Percentiles rank a stretch among this genome's conserved stretches.
Conservation (phyloP, 2,888 invertebrate genomes). For the Mellilla xanthometata region DNA sequence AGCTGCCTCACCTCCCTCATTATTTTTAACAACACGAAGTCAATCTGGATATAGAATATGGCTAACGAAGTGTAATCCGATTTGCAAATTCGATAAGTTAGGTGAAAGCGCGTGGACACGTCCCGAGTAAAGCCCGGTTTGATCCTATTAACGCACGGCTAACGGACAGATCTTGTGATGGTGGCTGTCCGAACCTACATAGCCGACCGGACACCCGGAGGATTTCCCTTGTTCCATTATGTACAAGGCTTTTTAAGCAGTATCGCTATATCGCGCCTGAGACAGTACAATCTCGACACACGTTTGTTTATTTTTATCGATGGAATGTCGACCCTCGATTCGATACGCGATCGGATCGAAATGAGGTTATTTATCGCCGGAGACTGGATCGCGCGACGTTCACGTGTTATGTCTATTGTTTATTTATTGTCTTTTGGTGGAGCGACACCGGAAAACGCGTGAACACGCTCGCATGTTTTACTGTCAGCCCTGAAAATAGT, state of each 20-base stretch:
- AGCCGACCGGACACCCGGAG: slow-evolving; percentile 43
- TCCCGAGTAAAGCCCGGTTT: slow-evolving; percentile 77
- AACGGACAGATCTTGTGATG: slow-evolving; percentile 72
- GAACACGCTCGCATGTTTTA: slow-evolving; percentile 17
- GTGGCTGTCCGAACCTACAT: slow-evolving; percentile 58
- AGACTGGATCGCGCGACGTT: slow-evolving; percentile 35
- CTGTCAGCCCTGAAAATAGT: slow-evolving; percentile 8
- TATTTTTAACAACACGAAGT: slow-evolving; percentile 26
- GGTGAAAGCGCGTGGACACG: slow-evolving; percentile 77
- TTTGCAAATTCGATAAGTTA: slow-evolving; percentile 81
- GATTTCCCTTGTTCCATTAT: slow-evolving; percentile 44
- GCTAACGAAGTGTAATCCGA: slow-evolving; percentile 79
- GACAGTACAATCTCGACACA: slow-evolving; percentile 39
- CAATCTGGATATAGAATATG: slow-evolving; percentile 40
- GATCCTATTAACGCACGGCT: slow-evolving; percentile 80
- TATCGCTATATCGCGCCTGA: slow-evolving; percentile 26
- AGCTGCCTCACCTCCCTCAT: slow-evolving; percentile 16
- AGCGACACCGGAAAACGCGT: slow-evolving; percentile 17
- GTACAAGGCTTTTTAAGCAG: slow-evolving; percentile 41
- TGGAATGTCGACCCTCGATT: slow-evolving; percentile 38
- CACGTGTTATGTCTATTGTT: slow-evolving; percentile 40
- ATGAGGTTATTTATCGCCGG: slow-evolving; percentile 46
- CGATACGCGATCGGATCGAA: slow-evolving; percentile 40
- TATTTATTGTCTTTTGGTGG: slow-evolving; percentile 41
- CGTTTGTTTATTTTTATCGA: slow-evolving; percentile 50